Base-by-base conservation (phyloP, 2,797 vertebrate genomes). In the Propithecus perrieri region DNA sequence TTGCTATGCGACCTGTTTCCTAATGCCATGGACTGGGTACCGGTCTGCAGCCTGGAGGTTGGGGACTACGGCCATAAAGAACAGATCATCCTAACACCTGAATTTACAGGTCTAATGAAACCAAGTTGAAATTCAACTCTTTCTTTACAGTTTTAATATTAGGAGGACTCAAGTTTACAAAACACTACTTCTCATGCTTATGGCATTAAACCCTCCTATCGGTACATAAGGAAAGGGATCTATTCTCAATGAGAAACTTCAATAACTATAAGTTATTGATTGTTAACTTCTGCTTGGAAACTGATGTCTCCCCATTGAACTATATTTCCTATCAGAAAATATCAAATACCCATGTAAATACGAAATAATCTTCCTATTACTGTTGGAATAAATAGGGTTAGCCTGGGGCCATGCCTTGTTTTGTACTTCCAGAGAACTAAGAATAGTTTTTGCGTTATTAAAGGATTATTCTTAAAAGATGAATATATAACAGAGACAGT, bases 91-190 rank as follows among this genome's bases (percentile, higher is more conserved):
- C 20, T 71, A 17, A 92, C 10, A 48, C 7, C 20, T 89, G 38
- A 94, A 76, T 72, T 79, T 96, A 53, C 41, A 33, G 71, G 81
- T 79, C 76, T 83, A 92, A 65, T 59, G 46, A 93, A 85, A 78
- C 26, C 41, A 74, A 65, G 26, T 46, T 80, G 67, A 88, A 89
- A 71, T 85, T 89, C 46, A 63, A 15, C 38, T 87, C 76, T 89
- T n/a, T 69, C 88, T 35, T 92, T 72, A 78, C 1, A 84, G 59
- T 65, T 91, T 94, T 26, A 92, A 24, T 75, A 55, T 55, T 65
- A 89, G n/a, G 28, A 80, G 3, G 20, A 72, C 8, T 81, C 2
- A 43, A 38, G 9, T 83, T 81, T 35, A 93, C 53, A 93, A 94
- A 94, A 76, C 17, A 72, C 28, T 50, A 46, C 35, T 76, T 93